Evolutionary conservation across 2,888 invertebrate genomes (phyloP), one percentile per base, ranked within the genome.

Genomic region (Nymphalis urticae): DNA sequence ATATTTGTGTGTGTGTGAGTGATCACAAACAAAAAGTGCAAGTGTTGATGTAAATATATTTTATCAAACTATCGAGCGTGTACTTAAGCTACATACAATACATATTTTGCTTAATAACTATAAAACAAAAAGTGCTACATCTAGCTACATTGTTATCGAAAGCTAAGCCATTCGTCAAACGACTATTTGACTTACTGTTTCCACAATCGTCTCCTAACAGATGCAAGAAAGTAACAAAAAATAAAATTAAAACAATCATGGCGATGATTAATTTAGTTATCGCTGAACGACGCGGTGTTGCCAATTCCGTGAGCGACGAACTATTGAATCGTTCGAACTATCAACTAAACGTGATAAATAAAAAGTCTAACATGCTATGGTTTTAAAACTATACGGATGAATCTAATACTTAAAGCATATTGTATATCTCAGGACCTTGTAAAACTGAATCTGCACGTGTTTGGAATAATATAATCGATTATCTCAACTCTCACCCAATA

Each of bases 201-300:
- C 92, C 92, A 92, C 86, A 92, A 92, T 79, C 92, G 90, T 92
- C 92, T 92, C 91, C 92, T 92, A 92, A 90, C 90, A 89, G 92
- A 92, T 91, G 92, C 92, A 88, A 90, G 90, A 89, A 89, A 85
- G 85, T 88, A 90, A 91, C 87, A 89, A 86, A 91, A 90, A 88
- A 85, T 82, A 79, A 89, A 89, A 89, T 88, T 85, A 86, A 88
- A 88, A 87, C 86, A 87, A 87, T 84, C 77, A 85, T 88, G 89
- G 78, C 74, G 85, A 85, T 90, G 89, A 79, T 71, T 82, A 83
- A 85, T 85, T 87, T 77, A 48, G 69, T 48, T 64, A 66, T 68
- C 70, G 65, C 63, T 32, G 62, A 51, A 63, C 72, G 74, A 77
- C 71, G 68, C 81, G 79, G 80, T 73, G 75, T 75, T 77, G 83